These are phyloP conservation scores for Nipponacmea schrenckii DNA, from an alignment of 2,888 invertebrate genomes.

Conservation along the genomic window DNA sequence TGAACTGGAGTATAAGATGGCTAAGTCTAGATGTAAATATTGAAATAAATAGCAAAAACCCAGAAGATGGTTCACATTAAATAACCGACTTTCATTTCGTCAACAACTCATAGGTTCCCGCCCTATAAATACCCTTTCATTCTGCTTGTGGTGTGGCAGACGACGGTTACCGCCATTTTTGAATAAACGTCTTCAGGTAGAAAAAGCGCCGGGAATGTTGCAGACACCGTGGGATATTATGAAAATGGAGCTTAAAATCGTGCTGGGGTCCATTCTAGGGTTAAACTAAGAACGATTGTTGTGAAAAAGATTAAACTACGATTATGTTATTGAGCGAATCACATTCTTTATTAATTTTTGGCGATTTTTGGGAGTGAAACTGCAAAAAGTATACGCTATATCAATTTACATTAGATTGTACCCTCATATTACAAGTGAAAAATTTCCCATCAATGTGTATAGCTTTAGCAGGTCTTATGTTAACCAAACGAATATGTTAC, in stretches of 20 bases:
- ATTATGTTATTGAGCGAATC: too few relatives aligned
- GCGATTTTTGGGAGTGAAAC: too few relatives aligned
- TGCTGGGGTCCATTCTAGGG: neutral
- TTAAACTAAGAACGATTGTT: neutral
- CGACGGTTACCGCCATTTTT: neutral
- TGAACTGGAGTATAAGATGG: neutral
- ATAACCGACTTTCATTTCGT: neutral
- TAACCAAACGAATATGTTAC: too few relatives aligned
- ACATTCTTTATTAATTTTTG: too few relatives aligned
- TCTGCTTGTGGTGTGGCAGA: neutral
- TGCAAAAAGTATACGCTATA: too few relatives aligned
- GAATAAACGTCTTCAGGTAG: neutral
- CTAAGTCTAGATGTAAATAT: neutral
- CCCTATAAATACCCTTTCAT: neutral
- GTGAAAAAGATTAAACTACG: too few relatives aligned
- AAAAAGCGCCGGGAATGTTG: slow-evolving; percentile 2
- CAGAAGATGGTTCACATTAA: slow-evolving; percentile 7
- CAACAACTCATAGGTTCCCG: slow-evolving; percentile 1
- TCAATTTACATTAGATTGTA: too few relatives aligned
- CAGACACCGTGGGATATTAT: slow-evolving; percentile 8
- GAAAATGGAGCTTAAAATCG: neutral
- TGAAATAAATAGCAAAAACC: neutral
- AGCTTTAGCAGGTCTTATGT: too few relatives aligned
- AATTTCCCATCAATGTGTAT: too few relatives aligned
- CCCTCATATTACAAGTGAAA: too few relatives aligned